phyloP scores from a whole-genome alignment of 2,888 invertebrate species.

The Acanthosoma haemorrhoidale region DNA sequence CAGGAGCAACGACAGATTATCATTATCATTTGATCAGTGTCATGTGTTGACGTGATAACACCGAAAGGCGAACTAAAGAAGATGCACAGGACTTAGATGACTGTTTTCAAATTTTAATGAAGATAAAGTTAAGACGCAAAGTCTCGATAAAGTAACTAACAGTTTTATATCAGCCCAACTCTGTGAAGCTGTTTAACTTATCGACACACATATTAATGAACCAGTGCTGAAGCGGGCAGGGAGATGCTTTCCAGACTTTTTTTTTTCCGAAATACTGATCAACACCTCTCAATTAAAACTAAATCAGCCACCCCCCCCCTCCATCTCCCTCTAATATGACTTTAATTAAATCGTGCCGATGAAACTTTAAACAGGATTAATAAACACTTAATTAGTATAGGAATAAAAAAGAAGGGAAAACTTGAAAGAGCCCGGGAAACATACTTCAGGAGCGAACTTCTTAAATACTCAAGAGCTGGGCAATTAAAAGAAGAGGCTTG shows the following conservation, averaged over 20 bases:
- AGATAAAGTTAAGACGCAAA: background rate
- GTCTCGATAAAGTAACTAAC: constrained; percentile 1
- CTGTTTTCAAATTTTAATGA: constrained; percentile 8
- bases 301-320: no score
- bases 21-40: no score
- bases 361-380: constrained; percentile 18
- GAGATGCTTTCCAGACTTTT: background rate
- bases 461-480: background rate
- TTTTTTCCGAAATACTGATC: background rate
- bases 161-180: background rate
- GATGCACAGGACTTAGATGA: background rate
- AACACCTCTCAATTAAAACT: constrained; percentile 14
- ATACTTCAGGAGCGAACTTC: constrained; percentile 8
- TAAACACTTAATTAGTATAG: constrained; percentile 14
- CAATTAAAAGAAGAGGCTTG: background rate
- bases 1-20: no score
- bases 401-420: constrained; percentile 15
- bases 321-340: constrained; percentile 9
- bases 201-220: background rate
- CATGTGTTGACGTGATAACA: no score
- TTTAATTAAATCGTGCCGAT: constrained; percentile 12
- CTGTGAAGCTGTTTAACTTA: background rate
- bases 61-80: no score
- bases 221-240: background rate
- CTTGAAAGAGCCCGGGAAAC: background rate